Evolutionary conservation across 2,888 invertebrate genomes (phyloP).

Genomic region (Tromatobia lineatoria): DNA sequence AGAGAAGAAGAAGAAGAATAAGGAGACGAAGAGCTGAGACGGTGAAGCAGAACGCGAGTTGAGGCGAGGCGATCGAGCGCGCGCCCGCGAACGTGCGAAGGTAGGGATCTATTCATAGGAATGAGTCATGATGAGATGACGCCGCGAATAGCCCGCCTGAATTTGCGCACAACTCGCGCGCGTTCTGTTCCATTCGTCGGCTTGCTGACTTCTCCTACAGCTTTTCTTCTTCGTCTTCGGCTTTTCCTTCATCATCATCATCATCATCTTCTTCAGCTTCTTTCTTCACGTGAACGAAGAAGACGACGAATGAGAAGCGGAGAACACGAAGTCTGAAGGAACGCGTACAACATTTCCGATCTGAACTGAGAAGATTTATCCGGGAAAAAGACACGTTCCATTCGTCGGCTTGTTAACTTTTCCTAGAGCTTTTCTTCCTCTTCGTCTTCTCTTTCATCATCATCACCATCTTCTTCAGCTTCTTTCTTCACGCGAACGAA

Average conservation of each 20-base stretch:
- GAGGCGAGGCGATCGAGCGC: slow-evolving; percentile 57
- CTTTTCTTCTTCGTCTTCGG: slow-evolving; percentile 38
- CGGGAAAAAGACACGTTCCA: too few relatives aligned
- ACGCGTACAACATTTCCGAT: too few relatives aligned
- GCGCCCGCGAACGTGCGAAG: slow-evolving; percentile 61
- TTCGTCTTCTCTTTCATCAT: slow-evolving; percentile 18
- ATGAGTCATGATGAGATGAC: slow-evolving; percentile 81
- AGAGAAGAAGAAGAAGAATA: slow-evolving; percentile 20
- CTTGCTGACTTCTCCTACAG: slow-evolving; percentile 44
- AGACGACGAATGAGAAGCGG: too few relatives aligned
- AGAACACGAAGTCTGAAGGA: too few relatives aligned
- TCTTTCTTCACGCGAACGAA: not conserved
- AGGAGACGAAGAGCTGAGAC: slow-evolving; percentile 42
- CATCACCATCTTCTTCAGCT: not conserved
- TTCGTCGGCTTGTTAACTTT: slow-evolving; percentile 54
- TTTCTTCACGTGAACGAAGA: not conserved
- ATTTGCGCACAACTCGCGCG: slow-evolving; percentile 79
- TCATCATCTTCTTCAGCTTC: slow-evolving; percentile 1
- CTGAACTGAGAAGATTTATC: too few relatives aligned
- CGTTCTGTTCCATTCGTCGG: slow-evolving; percentile 65
- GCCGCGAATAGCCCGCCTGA: slow-evolving; percentile 82
- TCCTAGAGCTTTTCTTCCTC: slow-evolving; percentile 28
- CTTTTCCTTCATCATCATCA: slow-evolving; percentile 2
- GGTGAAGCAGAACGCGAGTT: slow-evolving; percentile 48
- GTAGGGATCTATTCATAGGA: slow-evolving; percentile 81